Base-by-base conservation (phyloP, 2,888 invertebrate species). In the Melinopterus prodromus region DNA sequence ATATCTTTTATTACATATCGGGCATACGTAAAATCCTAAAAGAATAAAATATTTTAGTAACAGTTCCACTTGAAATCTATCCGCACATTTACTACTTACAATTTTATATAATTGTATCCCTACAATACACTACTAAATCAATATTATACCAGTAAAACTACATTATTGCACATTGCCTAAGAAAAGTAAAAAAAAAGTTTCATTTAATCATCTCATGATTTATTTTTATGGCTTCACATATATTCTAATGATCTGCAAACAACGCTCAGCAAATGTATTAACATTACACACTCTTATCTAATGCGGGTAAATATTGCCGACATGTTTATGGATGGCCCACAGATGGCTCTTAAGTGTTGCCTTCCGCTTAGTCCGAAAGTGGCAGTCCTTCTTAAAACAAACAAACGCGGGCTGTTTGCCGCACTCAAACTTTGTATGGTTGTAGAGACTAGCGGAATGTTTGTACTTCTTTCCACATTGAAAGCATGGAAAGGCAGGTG, bases 341-440 rank as follows among this genome's bases (percentile, higher is more conserved):
- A 81, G 35, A 26, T 81, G 81, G 26, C 76, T 70, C 74, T 80
- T 81, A 15, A 81, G 71, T 53, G 78, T 81, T 16, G 70, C 53
- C 72, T 81, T 81, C 70, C 77, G 7, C 38, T 78, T 79, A 6
- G 81, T 16, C 71, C 72, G 80, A 12, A 80, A 76, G 35, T 6
- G 6, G 70, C 81, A 81, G 14, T 77, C 77, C 12, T 69, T n/a
- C 78, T 87, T 85, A 2, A 85, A 82, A 82, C 91, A 91, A 35
- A 86, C 85, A 84, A 89, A 90, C 78, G 87, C 87, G 0, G 90
- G 90, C 81, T 89, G 88, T 83, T 90, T 90, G 78, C 90, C 90
- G 82, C 91, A 91, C 82, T 91, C 90, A 78, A 90, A 87, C 80
- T 88, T 88, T 83, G 88, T 88, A 84, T 90, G 91, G 14, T 90